Evolutionary conservation across 2,888 invertebrate species (phyloP).

Genomic region (Oxycera nigricornis): DNA sequence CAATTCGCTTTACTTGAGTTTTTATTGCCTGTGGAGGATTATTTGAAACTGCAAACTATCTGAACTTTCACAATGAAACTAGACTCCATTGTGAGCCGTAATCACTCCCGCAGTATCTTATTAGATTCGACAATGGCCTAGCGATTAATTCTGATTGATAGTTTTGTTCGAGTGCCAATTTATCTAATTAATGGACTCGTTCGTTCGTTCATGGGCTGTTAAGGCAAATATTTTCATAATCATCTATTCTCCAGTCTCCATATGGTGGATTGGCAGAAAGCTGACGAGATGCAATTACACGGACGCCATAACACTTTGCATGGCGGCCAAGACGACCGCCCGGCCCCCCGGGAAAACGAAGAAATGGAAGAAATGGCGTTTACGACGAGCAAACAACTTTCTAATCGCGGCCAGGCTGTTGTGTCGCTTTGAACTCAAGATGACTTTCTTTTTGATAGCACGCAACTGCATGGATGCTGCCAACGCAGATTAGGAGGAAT

Average conservation of each 20-base stretch:
- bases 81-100: neutral
- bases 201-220: neutral
- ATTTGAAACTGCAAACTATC: neutral
- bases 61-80: neutral
- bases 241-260: neutral
- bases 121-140: neutral
- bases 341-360: neutral
- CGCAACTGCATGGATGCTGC: neutral
- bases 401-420: slow-evolving; percentile 1
- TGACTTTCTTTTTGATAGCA: slow-evolving; percentile 26
- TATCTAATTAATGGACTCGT: slow-evolving; percentile 4
- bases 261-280: neutral
- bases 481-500: neutral
- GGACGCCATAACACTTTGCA: neutral
- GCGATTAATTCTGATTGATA: neutral
- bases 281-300: neutral
- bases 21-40: too few species aligned
- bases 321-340: neutral
- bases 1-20: too few species aligned
- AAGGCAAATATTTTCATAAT: neutral
- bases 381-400: slow-evolving; percentile 17
- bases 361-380: slow-evolving; percentile 3
- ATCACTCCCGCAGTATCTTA: neutral
- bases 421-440: neutral
- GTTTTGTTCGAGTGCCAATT: neutral